Base-by-base conservation (phyloP, 2,888 invertebrate species). In the Petrolisthes manimaculis region DNA sequence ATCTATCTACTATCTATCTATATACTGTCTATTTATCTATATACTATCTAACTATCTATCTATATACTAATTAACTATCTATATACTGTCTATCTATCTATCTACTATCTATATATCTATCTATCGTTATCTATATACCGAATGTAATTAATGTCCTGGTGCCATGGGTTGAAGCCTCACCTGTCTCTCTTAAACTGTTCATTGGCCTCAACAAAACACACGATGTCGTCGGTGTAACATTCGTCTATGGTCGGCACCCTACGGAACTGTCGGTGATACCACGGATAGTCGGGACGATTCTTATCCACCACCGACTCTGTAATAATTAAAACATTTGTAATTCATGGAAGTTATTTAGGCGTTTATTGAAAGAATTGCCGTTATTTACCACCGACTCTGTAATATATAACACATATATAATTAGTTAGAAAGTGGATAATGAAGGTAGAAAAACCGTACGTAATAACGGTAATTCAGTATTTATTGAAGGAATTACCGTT, bases 221-320 rank as follows among this genome's bases (percentile, higher is more conserved):
- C 94, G 1, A 94, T 93, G 93, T 99, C 99, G 92, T 96, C 96
- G 1, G 95, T 95, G 91, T 97, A 96, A 93, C 99, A 99, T 92
- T 98, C 95, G 92, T 99, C 99, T 92, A 99, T 97, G 61, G 97
- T 97, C 0, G 99, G 98, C 4, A 99, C 99, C 90, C 99, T 95
- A 83, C 95, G 96, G 92, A 95, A 97, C 92, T 96, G 95, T 92
- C 96, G 95, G 93, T 99, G 99, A 93, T 99, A 99, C 96, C 98
- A 99, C 56, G 24, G 14, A 37, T 89, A 89, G 3, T 82, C 69
- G 9, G 77, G 71, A 2, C 89, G 82, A 54, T 86, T 89, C n/a
- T 24, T 86, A 0, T 54, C 83, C 5, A 89, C 85, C 4, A 89
- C 56, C 18, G 67, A 67, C 5, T 89, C 89, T 89, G 89, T n/a